Evolutionary conservation across 2,888 invertebrate species (phyloP).

Genomic region (Bembecia ichneumoniformis): DNA sequence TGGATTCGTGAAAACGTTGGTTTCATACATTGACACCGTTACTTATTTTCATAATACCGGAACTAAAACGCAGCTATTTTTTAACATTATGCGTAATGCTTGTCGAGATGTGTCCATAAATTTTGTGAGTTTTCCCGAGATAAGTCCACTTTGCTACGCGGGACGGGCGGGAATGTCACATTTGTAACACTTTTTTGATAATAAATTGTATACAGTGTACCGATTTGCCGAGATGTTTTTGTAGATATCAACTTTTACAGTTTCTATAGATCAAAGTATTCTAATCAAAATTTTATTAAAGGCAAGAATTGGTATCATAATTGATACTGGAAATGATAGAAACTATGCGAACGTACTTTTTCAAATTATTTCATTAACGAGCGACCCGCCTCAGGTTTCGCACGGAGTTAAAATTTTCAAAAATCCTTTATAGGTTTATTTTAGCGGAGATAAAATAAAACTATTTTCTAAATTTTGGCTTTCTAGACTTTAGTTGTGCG

Average conservation of each 20-base stretch:
- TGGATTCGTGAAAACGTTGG: too few relatives aligned
- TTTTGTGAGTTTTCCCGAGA: conserved; percentile 26
- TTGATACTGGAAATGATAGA: too few relatives aligned
- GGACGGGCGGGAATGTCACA: conserved; percentile 12
- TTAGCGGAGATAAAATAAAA: too few relatives aligned
- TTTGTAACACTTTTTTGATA: conserved; percentile 17
- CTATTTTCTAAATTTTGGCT: too few relatives aligned
- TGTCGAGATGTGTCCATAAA: conserved; percentile 32
- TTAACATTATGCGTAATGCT: conserved; percentile 22
- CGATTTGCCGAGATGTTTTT: conserved; percentile 3
- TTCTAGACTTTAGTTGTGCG: too few relatives aligned
- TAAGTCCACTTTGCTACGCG: conserved; percentile 16
- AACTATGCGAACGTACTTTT: too few relatives aligned
- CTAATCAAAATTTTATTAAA: conserved; percentile 2
- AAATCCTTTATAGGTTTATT: too few relatives aligned
- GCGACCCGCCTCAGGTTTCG: too few relatives aligned
- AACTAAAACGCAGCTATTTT: conserved; percentile 15
- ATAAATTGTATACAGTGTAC: conserved; percentile 11
- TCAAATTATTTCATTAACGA: too few relatives aligned
- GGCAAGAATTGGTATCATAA: too few relatives aligned
- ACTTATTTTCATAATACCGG: neutral
- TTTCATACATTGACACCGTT: too few relatives aligned
- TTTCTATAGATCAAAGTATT: conserved; percentile 6
- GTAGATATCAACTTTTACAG: conserved; percentile 6
- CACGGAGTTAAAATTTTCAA: too few relatives aligned